Base-by-base conservation (phyloP, 2,113 vertebrate genomes). In the Lepus americanus region DNA sequence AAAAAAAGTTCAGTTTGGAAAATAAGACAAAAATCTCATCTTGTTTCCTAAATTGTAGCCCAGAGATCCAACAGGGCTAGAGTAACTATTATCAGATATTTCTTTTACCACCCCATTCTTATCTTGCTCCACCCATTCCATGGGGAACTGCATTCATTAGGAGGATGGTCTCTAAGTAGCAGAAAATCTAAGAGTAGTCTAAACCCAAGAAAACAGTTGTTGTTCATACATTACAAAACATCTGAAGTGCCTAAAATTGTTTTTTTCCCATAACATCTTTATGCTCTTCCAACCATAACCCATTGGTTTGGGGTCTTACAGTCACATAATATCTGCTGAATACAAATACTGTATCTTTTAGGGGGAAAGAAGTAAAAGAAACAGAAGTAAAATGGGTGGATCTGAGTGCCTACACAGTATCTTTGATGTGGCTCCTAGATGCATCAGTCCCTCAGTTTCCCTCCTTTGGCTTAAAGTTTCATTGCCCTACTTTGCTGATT, bases 141-240 rank as follows among this genome's bases (percentile, higher is more conserved):
- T 16, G 13, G 11, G 27, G 16, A 2, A 25, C 9, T 59, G 20
- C 0, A 36, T 64, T 0, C 29, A 29, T 55, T 19, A 67, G 6
- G 6, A 19, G 1, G 51, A 61, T 63, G 17, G 22, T 80, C 17
- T 79, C 59, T 31, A 87, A 82, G n/a, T 63, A 61, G 76, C 29
- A 94, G 17, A 87, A 88, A 88, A 70, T 81, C 44, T 78, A 66
- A 31, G 8, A 88, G 25, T 80, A 74, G 6, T 53, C 76, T 55
- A 77, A 92, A 49, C n/a, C 29, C 86, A 61, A 2, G 63, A 3
- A 53, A 3, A 53, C 9, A 44, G 5, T 31, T 55, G n/a, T 87
- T 66, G 49, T 27, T 69, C 9, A 49, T 33, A 31, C 59, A 67
- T 63, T 31, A 69, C 22, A 84, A 63, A 6, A 74, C 74, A 79